Conservation (phyloP, 1,140 invertebrate genomes). For the Drosophila micromelanica region DNA sequence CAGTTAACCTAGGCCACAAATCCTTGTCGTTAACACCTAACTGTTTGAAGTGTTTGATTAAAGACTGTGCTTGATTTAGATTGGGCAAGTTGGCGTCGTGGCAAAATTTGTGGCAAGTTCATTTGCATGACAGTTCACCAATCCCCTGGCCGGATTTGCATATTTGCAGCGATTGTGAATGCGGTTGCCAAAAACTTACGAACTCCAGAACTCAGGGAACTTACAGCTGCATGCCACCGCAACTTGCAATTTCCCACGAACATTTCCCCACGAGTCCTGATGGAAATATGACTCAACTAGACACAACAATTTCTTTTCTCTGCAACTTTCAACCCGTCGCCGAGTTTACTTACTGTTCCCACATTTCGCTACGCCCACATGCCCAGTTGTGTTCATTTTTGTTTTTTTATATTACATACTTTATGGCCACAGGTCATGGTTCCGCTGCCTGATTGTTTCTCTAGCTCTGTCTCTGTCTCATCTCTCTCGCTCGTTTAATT, state of each 20-base stretch:
- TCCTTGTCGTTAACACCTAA: conserved; percentile 63
- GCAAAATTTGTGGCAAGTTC: conserved; percentile 25
- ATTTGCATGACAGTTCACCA: conserved; percentile 60
- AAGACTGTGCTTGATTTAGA: conserved; percentile 2
- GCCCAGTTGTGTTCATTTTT: conserved; percentile 40
- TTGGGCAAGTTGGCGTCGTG: conserved; percentile 20
- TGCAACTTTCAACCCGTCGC: conserved; percentile 60
- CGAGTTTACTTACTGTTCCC: conserved; percentile 63
- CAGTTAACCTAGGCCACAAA: conserved; percentile 41
- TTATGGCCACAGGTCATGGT: conserved; percentile 46
- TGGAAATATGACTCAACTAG: conserved; percentile 66
- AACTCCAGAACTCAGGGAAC: conserved; percentile 14
- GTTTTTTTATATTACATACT: conserved; percentile 42
- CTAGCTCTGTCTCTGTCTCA: not conserved
- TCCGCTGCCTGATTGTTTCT: conserved; percentile 47
- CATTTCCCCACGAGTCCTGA: conserved; percentile 52
- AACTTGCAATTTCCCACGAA: conserved; percentile 51
- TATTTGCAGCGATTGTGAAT: conserved; percentile 59
- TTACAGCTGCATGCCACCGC: conserved; percentile 51
- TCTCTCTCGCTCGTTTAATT: conserved; percentile 55
- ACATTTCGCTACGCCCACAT: conserved; percentile 54
- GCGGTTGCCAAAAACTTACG: conserved; percentile 10
- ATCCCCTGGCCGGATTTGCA: conserved; percentile 59
- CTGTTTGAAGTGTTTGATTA: conserved; percentile 24
- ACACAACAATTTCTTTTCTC: conserved; percentile 57